These are phyloP conservation scores for Pogonognathellus flavescens DNA, from an alignment of 1,140 invertebrate species.

Conservation along the genomic window DNA sequence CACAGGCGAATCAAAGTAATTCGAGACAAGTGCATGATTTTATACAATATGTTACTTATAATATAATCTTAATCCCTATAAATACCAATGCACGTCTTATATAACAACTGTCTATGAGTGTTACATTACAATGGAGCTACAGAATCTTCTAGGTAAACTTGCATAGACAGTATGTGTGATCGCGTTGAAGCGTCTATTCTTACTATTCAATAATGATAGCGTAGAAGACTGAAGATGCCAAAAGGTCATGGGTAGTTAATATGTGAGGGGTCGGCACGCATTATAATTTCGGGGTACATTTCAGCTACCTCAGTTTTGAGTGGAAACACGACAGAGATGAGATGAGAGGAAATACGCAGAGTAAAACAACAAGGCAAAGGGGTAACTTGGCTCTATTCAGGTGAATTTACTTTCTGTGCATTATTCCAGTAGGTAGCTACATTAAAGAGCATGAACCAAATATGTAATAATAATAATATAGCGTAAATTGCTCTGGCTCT, in stretches of 20 bases:
- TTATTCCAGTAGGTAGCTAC: neutral
- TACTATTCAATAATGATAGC: slow-evolving; percentile 40
- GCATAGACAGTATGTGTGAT: neutral
- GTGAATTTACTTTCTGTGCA: neutral
- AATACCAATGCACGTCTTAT: too few relatives aligned
- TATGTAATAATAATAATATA: slow-evolving; percentile 42
- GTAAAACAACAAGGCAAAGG: neutral
- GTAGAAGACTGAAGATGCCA: slow-evolving; percentile 25
- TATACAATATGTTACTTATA: too few relatives aligned
- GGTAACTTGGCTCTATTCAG: neutral
- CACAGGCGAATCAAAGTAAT: slow-evolving; percentile 7
- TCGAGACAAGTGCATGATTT: neutral
- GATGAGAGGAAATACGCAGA: slow-evolving; percentile 4
- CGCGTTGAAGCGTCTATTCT: slow-evolving; percentile 17
- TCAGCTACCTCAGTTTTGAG: slow-evolving; percentile 34
- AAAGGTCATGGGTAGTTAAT: slow-evolving; percentile 50
- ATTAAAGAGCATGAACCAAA: slow-evolving; percentile 45
- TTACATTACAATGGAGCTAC: neutral
- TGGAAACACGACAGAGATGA: neutral
- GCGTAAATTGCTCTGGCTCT: slow-evolving; percentile 1
- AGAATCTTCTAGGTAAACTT: neutral
- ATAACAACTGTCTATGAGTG: neutral
- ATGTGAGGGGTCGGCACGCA: slow-evolving; percentile 44
- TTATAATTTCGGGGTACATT: slow-evolving; percentile 48
- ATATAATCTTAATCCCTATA: too few relatives aligned